Conservation (phyloP, 2,888 invertebrate genomes). For the Trichacis sp. region DNA sequence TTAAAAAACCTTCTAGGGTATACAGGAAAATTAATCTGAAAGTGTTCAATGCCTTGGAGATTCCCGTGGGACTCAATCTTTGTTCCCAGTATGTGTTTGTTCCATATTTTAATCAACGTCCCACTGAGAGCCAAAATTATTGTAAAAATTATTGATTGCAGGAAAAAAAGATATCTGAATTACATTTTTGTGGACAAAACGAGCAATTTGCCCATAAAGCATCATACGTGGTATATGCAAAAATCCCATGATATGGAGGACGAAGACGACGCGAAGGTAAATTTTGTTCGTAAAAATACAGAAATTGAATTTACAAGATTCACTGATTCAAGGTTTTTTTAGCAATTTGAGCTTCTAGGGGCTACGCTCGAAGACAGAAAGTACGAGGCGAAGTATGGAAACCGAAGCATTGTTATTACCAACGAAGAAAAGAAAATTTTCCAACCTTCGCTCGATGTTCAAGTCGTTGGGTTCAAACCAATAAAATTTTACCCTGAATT, state of each 20-base stretch:
- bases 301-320: too few species aligned
- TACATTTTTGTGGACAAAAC: neutral
- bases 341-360: too few species aligned
- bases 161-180: neutral
- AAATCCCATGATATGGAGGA: too few species aligned
- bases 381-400: conserved; percentile 17
- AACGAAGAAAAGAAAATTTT: conserved; percentile 12
- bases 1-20: conserved; percentile 36
- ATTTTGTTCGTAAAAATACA: neutral
- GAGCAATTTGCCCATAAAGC: neutral
- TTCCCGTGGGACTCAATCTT: conserved; percentile 21
- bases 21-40: conserved; percentile 31
- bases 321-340: too few species aligned
- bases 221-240: neutral
- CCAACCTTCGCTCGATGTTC: conserved; percentile 6
- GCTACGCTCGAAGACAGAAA: conserved; percentile 4
- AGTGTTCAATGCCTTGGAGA: conserved; percentile 16
- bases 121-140: too few species aligned
- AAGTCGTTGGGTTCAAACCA: conserved; percentile 41
- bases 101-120: neutral
- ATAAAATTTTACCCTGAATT: conserved; percentile 22
- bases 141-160: neutral
- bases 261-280: neutral
- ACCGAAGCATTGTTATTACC: conserved; percentile 4
- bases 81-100: conserved; percentile 24